Conservation (phyloP, 2,888 invertebrate species). For the Gastracanthus pulcherrimus region DNA sequence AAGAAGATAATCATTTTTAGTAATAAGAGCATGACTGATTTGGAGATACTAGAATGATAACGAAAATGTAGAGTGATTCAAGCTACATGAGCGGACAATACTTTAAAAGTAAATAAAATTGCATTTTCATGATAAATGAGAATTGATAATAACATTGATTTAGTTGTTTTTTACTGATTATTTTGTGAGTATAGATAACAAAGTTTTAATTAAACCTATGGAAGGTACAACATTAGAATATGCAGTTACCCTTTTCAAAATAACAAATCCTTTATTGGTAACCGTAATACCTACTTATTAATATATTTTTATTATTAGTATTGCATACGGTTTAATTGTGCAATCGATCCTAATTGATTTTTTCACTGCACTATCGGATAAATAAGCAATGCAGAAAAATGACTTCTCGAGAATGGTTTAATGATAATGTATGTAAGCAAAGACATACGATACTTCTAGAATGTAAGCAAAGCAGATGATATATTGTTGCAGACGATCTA, state of each 20-base stretch:
- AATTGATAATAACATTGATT: no score
- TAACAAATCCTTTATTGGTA: no score
- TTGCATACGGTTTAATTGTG: not conserved
- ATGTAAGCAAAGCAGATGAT: slow-evolving; percentile 9
- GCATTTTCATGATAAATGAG: no score
- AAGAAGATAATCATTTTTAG: not conserved
- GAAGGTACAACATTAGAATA: no score
- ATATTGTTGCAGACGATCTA: slow-evolving; percentile 28
- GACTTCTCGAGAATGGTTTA: not conserved
- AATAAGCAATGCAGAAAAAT: slow-evolving; percentile 5
- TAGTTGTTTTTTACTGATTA: no score
- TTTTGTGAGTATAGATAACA: not conserved
- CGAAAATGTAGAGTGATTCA: no score
- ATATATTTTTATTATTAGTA: not conserved
- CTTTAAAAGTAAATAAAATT: no score
- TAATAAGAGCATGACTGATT: not conserved
- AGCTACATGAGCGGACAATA: no score
- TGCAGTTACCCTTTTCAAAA: no score
- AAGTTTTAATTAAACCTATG: no score
- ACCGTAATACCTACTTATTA: no score
- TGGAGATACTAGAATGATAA: no score
- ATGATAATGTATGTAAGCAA: slow-evolving; percentile 38
- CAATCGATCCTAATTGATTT: not conserved
- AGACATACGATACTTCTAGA: slow-evolving; percentile 37
- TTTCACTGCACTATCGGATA: not conserved